A percentile compares a stretch with the other conserved stretches of the same genome.
Evolutionary conservation across 2,113 vertebrate genomes (phyloP).

Genomic region (Peromyscus leucopus): DNA sequence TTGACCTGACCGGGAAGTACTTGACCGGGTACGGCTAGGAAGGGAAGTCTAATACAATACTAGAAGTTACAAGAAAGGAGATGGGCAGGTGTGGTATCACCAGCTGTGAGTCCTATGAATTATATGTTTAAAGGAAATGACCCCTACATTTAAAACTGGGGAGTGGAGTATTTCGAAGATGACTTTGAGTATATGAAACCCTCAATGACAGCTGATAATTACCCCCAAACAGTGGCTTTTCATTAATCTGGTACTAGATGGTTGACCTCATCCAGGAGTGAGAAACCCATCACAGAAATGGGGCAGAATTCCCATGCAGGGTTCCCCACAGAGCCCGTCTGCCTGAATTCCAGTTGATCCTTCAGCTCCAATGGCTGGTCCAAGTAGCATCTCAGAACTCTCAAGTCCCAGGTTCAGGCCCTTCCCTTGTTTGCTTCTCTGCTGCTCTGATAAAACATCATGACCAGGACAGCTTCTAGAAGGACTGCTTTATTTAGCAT

Average conservation of each 20-base stretch:
- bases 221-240: not conserved
- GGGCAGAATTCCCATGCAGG: not conserved
- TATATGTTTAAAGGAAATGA: not conserved
- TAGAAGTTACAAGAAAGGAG: not conserved
- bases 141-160: not conserved
- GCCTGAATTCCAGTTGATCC: not conserved
- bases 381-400: not conserved
- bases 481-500: not conserved
- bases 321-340: not conserved
- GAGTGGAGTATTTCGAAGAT: not conserved
- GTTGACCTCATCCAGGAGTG: not conserved
- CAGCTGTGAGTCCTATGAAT: not conserved
- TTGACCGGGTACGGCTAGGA: not conserved
- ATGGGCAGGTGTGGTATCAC: not conserved
- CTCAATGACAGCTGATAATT: not conserved
- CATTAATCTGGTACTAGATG: not conserved
- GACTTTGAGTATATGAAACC: not conserved
- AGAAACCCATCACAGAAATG: not conserved
- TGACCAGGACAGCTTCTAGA: not conserved
- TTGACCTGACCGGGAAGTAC: accelerated
- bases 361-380: not conserved
- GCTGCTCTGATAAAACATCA: not conserved
- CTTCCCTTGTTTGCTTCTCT: not conserved
- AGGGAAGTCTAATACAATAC: not conserved
- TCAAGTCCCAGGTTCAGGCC: not conserved